A percentile compares a stretch with the other conserved stretches of the same genome.
phyloP scores from a whole-genome alignment of 2,888 invertebrate species.

The Calameuta pallipes region DNA sequence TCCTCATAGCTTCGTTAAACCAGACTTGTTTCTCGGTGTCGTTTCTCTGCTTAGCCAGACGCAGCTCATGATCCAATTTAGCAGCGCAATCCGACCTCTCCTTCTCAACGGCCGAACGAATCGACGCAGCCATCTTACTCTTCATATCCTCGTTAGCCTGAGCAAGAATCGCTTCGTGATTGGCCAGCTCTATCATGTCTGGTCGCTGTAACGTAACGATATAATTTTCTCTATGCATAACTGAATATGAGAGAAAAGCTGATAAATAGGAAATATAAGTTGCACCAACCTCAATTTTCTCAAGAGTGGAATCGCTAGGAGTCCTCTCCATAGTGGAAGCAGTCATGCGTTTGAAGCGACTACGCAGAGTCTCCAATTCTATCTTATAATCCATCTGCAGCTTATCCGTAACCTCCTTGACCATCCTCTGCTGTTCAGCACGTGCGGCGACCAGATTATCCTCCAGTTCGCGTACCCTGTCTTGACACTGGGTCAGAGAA shows the following conservation, averaged over 20 bases:
- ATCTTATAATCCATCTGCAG: conserved; percentile 79
- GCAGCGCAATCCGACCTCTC: conserved; percentile 69
- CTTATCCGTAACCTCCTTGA: conserved; percentile 78
- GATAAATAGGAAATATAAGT: neutral
- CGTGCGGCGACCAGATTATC: conserved; percentile 57
- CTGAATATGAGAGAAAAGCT: neutral
- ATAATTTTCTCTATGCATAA: neutral
- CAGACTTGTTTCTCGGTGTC: conserved; percentile 70
- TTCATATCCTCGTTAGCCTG: conserved; percentile 77
- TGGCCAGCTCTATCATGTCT: conserved; percentile 73
- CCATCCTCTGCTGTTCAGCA: conserved; percentile 69
- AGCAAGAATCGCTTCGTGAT: conserved; percentile 75
- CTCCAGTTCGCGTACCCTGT: conserved; percentile 48
- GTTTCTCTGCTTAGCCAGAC: conserved; percentile 66
- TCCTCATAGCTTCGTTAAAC: conserved; percentile 75
- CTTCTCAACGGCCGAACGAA: conserved; percentile 69
- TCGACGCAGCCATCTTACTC: conserved; percentile 70
- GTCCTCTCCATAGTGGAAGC: conserved; percentile 79
- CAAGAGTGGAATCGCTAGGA: conserved; percentile 82
- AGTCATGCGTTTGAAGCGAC: conserved; percentile 74
- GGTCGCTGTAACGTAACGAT: conserved; percentile 62
- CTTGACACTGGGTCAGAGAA: conserved; percentile 46
- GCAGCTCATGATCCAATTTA: conserved; percentile 66
- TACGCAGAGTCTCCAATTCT: conserved; percentile 78
- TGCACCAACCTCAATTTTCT: conserved; percentile 74